Percentiles rank a stretch among this genome's conserved stretches.
Conservation (phyloP, 2,797 vertebrate genomes). For the Loris lydekkerianus region DNA sequence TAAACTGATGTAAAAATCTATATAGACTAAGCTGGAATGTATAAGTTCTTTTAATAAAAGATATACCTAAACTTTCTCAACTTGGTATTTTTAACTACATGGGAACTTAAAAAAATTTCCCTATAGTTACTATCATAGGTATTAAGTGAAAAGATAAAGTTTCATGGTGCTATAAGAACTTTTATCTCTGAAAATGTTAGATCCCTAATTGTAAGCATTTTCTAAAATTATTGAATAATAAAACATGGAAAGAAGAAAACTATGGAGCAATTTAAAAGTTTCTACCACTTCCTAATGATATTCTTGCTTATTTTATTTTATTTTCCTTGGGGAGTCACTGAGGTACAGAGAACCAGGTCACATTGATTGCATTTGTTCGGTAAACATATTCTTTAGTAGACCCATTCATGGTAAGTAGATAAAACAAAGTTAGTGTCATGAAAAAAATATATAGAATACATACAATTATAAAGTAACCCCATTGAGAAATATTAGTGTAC, state of each 20-base stretch:
- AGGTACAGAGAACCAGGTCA: no score
- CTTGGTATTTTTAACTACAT: conserved; percentile 54
- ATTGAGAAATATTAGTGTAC: neutral
- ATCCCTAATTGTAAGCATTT: neutral
- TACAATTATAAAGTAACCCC: conserved; percentile 41
- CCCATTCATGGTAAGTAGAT: neutral
- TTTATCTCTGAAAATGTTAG: conserved; percentile 19
- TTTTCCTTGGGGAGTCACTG: no score
- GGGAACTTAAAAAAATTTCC: conserved; percentile 16
- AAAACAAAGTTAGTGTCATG: neutral
- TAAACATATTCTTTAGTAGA: neutral
- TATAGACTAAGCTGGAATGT: neutral
- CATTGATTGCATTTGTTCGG: no score
- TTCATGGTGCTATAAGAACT: neutral
- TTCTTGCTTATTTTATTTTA: neutral
- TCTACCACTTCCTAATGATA: conserved; percentile 46
- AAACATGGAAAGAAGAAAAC: conserved; percentile 53
- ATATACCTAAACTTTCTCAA: neutral
- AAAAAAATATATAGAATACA: neutral
- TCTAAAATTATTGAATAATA: conserved; percentile 19
- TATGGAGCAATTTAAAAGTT: conserved; percentile 34
- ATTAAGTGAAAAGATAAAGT: conserved; percentile 20
- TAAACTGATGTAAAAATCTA: conserved; percentile 42
- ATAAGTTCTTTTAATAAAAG: conserved; percentile 51
- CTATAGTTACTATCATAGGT: neutral